Evolutionary conservation across 2,113 vertebrate species (phyloP), one percentile per base, ranked within the genome.

Genomic region (Protobothrops flavoviridis): DNA sequence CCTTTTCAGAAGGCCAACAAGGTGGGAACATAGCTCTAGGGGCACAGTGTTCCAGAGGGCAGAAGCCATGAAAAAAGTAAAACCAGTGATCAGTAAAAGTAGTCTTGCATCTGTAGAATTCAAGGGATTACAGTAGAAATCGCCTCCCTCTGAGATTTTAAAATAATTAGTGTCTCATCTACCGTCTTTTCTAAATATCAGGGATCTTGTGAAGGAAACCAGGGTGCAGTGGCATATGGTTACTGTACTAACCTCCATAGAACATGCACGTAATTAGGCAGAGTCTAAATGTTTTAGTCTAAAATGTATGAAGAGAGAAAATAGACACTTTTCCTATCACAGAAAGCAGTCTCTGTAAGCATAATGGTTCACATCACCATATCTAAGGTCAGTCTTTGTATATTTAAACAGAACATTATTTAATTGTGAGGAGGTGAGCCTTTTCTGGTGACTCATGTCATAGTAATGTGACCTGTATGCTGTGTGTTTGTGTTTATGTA

Each of bases 291-390:
- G 93, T 96, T 96, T 96, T 95, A 4, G 74, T 96, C 94, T 96
- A 95, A 95, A 96, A 95, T 89, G 88, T 94, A 9, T 0, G 33
- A 59, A 95, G 29, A 89, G 17, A 92, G 92, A 96, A 96, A 95
- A 95, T 95, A 96, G 95, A 97, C 93, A 91, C 93, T 90, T 96
- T 96, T 96, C 90, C 6, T 97, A 94, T 92, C 95, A 69, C 95
- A 90, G 69, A 90, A 93, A 95, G 87, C 94, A 94, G 74, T 96
- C 59, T 96, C 59, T 90, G 94, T 95, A 97, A 97, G 97, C 93
- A 95, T 56, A 20, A 48, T 39, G 88, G 26, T 91, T 93, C 74
- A 94, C 53, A 94, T 95, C 94, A 92, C 52, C 11, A 0, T 93
- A 92, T 94, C 96, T 93, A 95, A 96, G 97, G 95, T 96, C 96